These are phyloP conservation scores for Elaphurus davidianus DNA, from an alignment of 2,113 vertebrate genomes.

Conservation along the genomic window DNA sequence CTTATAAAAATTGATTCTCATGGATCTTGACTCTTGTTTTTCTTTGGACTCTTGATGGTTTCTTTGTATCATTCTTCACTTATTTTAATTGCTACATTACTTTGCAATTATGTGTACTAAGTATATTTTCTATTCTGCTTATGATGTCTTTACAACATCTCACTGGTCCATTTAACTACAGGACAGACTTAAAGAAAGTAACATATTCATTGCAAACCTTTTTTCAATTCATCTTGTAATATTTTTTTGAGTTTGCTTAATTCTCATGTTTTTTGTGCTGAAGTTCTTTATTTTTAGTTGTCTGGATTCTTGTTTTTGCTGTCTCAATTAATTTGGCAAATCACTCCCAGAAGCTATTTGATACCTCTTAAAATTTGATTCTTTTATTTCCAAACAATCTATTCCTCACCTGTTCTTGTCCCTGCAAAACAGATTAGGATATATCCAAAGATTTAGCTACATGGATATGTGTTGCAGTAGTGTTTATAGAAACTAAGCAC, in stretches of 20 bases:
- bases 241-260: background rate
- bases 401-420: background rate
- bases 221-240: background rate
- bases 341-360: background rate
- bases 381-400: conserved; percentile 6
- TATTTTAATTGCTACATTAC: background rate
- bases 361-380: background rate
- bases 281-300: background rate
- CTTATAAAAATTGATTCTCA: background rate
- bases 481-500: background rate
- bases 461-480: background rate
- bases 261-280: background rate
- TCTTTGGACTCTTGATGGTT: background rate
- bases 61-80: background rate
- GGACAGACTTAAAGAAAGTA: background rate
- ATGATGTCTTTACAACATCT: background rate
- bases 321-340: background rate
- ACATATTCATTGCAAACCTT: background rate
- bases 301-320: background rate
- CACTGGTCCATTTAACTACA: background rate
- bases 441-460: background rate
- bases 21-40: background rate
- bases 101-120: background rate
- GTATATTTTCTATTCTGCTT: background rate
- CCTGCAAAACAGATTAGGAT: background rate